These are phyloP conservation scores for Drosophila melanica DNA, from an alignment of 1,140 invertebrate species.

Conservation along the genomic window DNA sequence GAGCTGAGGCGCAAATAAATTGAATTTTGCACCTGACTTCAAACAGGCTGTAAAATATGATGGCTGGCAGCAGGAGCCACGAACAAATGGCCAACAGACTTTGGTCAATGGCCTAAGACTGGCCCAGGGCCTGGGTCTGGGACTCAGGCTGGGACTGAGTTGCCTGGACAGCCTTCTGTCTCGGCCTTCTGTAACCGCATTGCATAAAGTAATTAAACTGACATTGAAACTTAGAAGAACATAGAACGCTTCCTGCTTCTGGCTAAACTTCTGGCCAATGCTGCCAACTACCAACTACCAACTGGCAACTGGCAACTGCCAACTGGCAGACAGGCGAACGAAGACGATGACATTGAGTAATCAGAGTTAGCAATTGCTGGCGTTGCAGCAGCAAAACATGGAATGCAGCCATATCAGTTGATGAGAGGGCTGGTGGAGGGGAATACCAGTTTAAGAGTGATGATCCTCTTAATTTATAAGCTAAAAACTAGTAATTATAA, in stretches of 20 bases:
- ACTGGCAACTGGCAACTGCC: constrained; percentile 30
- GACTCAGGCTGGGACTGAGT: not conserved
- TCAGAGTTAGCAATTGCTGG: constrained; percentile 78
- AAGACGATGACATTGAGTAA: constrained; percentile 81
- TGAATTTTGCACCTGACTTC: constrained; percentile 40
- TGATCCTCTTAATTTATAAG: constrained; percentile 82
- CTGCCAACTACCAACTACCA: constrained; percentile 36
- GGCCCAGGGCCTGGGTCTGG: not conserved
- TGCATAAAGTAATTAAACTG: constrained; percentile 82
- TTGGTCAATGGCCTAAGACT: constrained; percentile 69
- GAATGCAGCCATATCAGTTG: constrained; percentile 77
- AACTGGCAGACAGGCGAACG: constrained; percentile 56
- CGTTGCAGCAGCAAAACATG: constrained; percentile 49
- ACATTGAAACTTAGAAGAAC: constrained; percentile 82
- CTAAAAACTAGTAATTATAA: constrained; percentile 82
- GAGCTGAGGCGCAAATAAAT: constrained; percentile 45
- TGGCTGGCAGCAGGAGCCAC: constrained; percentile 48
- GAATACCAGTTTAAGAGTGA: constrained; percentile 77
- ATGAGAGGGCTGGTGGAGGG: constrained; percentile 12
- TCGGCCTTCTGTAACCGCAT: constrained; percentile 52
- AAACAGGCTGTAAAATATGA: constrained; percentile 46
- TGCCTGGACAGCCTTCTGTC: constrained; percentile 28
- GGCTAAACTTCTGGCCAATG: constrained; percentile 49
- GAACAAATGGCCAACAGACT: constrained; percentile 44
- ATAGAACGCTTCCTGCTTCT: constrained; percentile 81